These are phyloP conservation scores for Neoscelio sp. DNA, from an alignment of 2,888 invertebrate species.

Conservation along the genomic window DNA sequence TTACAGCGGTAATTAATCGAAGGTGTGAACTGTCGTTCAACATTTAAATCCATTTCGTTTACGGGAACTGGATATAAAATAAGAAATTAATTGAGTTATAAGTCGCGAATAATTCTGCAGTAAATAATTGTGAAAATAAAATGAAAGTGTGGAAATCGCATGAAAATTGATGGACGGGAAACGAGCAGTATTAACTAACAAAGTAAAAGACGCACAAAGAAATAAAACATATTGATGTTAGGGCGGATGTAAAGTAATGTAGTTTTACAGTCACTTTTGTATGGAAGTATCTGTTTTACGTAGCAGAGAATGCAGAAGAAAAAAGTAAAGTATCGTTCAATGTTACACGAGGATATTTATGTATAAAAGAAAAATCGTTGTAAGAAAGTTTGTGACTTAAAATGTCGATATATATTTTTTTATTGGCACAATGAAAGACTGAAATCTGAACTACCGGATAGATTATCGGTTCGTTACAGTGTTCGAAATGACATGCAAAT, in stretches of 20 bases:
- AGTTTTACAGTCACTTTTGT: conserved; percentile 39
- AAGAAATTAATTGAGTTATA: no score
- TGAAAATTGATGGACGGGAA: no score
- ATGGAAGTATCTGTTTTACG: conserved; percentile 3
- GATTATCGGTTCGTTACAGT: conserved; percentile 1
- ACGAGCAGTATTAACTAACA: not conserved
- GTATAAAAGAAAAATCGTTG: conserved; percentile 32
- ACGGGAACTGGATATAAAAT: no score
- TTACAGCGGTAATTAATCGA: no score
- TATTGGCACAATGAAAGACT: conserved; percentile 29
- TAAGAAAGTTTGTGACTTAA: conserved; percentile 5
- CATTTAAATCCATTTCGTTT: no score
- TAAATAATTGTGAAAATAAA: no score
- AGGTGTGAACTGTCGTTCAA: no score
- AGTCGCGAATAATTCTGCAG: no score
- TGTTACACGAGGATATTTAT: conserved; percentile 24
- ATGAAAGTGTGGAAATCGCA: no score
- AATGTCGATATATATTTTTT: conserved; percentile 25
- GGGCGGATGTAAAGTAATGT: conserved; percentile 18
- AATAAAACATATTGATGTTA: conserved; percentile 28
- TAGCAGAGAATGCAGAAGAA: not conserved
- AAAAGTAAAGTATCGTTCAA: conserved; percentile 8
- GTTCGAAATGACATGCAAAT: not conserved
- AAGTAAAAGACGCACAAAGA: conserved; percentile 30
- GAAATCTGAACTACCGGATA: conserved; percentile 15